A percentile compares a stretch with the other conserved stretches of the same genome.
Conservation (phyloP, 2,797 vertebrate genomes). For the Petrocephalus schoutedeni region DNA sequence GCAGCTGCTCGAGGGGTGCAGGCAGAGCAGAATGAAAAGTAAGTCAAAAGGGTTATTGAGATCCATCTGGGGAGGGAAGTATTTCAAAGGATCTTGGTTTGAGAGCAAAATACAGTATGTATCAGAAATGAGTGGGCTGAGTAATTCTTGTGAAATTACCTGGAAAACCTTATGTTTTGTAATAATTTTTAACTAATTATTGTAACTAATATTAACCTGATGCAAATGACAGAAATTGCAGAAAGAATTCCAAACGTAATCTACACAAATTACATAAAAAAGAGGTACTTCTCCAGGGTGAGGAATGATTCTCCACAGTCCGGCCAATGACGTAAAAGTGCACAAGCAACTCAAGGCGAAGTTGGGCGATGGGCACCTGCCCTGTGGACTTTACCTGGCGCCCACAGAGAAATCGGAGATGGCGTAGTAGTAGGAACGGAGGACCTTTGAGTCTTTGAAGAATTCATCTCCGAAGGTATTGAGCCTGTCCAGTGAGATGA, state of each 20-base stretch:
- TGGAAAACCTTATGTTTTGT: conserved; percentile 29
- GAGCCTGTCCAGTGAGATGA: conserved; percentile 83
- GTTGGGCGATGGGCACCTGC: not conserved
- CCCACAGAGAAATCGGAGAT: conserved; percentile 90
- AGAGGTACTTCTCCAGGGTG: not conserved
- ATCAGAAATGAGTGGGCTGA: conserved; percentile 26
- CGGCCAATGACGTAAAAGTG: not conserved
- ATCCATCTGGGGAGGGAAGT: not conserved
- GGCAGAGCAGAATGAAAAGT: conserved; percentile 3
- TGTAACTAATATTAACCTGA: not conserved
- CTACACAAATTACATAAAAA: not conserved
- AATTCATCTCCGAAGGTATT: conserved; percentile 93
- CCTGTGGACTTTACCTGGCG: conserved; percentile 72
- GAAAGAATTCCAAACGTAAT: not conserved
- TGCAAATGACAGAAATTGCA: not conserved
- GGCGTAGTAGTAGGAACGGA: conserved; percentile 86
- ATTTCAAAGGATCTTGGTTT: conserved; percentile 28
- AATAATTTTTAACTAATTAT: too few species aligned
- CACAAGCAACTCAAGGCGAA: conserved; percentile 14
- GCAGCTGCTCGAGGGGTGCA: not conserved
- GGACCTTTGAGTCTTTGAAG: conserved; percentile 85
- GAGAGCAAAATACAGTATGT: not conserved
- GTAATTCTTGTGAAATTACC: conserved; percentile 15
- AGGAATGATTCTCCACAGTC: not conserved
- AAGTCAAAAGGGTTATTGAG: not conserved